Base-by-base conservation (phyloP, 2,113 vertebrate genomes). In the Pseudorasbora parva region DNA sequence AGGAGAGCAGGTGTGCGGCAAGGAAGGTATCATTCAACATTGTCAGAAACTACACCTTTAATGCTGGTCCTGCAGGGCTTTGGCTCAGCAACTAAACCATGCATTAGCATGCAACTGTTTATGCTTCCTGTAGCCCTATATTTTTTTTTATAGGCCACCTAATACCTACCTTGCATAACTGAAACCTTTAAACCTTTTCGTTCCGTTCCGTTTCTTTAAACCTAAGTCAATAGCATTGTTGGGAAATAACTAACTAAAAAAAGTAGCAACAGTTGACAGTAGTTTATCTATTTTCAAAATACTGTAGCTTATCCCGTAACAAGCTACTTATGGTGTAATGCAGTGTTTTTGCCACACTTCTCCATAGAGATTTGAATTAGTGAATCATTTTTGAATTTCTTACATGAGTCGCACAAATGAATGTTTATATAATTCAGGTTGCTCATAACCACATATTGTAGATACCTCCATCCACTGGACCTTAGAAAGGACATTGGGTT, bases 41-140 rank as follows among this genome's bases (percentile, higher is more conserved):
- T 41, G 68, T 41, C 45, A 57, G n/a, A 2, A 25, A 43, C 23
- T 60, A 51, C 81, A 33, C 43, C n/a, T 71, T 60, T 59, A 21
- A 45, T 68, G 43, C 51, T 69, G 19, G 25, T 54, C 47, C 71
- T 71, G 54, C 56, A 15, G 59, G 82, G 80, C 59, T 82, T 56
- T 66, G 49, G 43, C 62, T 54, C 59, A 11, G 37, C 43, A 19
- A 25, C 14, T 21, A n/a, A 59, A 71, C 66, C 37, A 4, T 60
- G 37, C 69, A 71, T 81, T 51, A 76, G 51, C 60, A 69, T 57
- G 25, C 47, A 15, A 43, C 15, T 66, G n/a, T 33, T 41, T 56
- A 37, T 64, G 17, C 5, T 49, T 69, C 51, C 57, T 59, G 21
- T 71, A n/a, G 30, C 62, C 2, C 30, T n/a, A 15, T 27, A 21